These are phyloP conservation scores for Cephus spinipes DNA, from an alignment of 2,888 invertebrate species.

Conservation along the genomic window DNA sequence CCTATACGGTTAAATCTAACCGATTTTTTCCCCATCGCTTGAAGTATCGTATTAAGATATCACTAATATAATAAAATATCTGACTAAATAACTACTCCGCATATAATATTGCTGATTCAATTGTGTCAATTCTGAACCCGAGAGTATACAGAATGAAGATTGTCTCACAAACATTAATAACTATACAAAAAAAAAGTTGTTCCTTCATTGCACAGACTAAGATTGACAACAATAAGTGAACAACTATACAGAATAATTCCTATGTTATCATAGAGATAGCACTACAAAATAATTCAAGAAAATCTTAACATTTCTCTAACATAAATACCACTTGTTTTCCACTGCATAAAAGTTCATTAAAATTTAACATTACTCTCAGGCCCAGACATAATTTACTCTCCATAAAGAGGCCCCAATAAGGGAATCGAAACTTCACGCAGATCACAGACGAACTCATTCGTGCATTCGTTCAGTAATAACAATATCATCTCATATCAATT, in stretches of 20 bases:
- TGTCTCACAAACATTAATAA: background rate
- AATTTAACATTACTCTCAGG: constrained; percentile 4
- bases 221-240: background rate
- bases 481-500: constrained; percentile 13
- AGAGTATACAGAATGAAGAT: constrained; percentile 13
- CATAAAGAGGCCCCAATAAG: constrained; percentile 18
- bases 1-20: constrained; percentile 42
- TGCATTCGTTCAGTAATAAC: constrained; percentile 31
- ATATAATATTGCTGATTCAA: constrained; percentile 43
- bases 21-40: constrained; percentile 33
- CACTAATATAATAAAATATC: constrained; percentile 49
- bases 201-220: background rate
- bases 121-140: constrained; percentile 30
- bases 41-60: constrained; percentile 47
- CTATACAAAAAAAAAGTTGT: background rate
- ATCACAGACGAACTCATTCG: constrained; percentile 36
- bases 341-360: background rate
- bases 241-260: background rate
- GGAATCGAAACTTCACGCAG: constrained; percentile 25
- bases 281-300: background rate
- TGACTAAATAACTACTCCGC: constrained; percentile 45
- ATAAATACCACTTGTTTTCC: background rate
- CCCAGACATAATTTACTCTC: constrained; percentile 9
- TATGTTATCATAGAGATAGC: background rate
- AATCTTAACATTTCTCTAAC: background rate